Evolutionary conservation across 1,140 invertebrate species (phyloP).

Genomic region (Nymphalis io): DNA sequence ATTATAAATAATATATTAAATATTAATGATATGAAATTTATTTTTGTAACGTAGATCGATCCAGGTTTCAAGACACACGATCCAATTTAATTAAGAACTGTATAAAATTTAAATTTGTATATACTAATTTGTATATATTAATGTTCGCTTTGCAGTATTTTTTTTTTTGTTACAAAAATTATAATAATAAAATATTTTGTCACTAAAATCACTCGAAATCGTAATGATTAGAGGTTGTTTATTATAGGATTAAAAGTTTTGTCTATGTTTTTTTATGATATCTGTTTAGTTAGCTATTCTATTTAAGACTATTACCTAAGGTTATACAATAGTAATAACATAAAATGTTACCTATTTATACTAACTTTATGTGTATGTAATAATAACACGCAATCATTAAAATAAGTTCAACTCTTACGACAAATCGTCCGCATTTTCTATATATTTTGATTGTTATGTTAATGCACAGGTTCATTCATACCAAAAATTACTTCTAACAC

Average conservation of each 20-base stretch:
- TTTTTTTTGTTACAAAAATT: slow-evolving; percentile 2
- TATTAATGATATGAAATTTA: slow-evolving; percentile 59
- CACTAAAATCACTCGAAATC: slow-evolving; percentile 11
- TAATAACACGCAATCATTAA: slow-evolving; percentile 4
- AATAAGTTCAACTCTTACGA: slow-evolving; percentile 5
- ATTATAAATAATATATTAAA: slow-evolving; percentile 35
- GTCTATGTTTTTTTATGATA: not conserved
- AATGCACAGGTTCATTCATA: not conserved
- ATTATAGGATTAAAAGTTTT: not conserved
- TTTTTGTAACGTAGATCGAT: slow-evolving; percentile 69
- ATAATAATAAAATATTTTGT: slow-evolving; percentile 14
- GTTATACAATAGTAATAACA: slow-evolving; percentile 31
- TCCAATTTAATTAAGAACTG: slow-evolving; percentile 24
- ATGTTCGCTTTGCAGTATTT: slow-evolving; percentile 13
- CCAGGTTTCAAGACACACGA: slow-evolving; percentile 70
- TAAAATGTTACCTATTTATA: slow-evolving; percentile 30
- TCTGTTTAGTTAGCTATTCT: not conserved
- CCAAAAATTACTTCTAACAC: not conserved
- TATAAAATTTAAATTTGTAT: slow-evolving; percentile 39
- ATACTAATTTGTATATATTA: slow-evolving; percentile 44
- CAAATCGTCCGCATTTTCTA: slow-evolving; percentile 28
- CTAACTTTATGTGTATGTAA: slow-evolving; percentile 9
- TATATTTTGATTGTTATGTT: not conserved
- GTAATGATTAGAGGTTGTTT: not conserved
- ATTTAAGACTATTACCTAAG: slow-evolving; percentile 10